phyloP scores from a whole-genome alignment of 2,113 vertebrate genomes.

The Hydrochoerus hydrochaeris region DNA sequence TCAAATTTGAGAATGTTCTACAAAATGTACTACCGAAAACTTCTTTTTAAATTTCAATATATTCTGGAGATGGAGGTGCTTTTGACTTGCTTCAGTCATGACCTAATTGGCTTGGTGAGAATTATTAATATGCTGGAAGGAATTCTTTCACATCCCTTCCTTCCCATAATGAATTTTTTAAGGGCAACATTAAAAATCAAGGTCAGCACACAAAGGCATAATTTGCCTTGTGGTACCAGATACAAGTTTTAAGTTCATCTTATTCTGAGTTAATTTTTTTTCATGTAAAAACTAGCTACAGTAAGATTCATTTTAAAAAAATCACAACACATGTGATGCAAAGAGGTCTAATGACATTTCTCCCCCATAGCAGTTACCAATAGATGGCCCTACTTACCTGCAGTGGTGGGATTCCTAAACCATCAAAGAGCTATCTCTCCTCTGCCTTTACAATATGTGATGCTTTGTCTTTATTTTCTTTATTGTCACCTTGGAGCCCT shows the following conservation, averaged over 20 bases:
- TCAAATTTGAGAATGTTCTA: constrained; percentile 44
- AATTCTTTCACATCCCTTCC: constrained; percentile 68
- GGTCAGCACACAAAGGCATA: constrained; percentile 74
- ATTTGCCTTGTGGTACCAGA: constrained; percentile 23
- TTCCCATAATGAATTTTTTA: constrained; percentile 72
- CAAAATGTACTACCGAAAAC: constrained; percentile 33
- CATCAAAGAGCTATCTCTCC: neutral
- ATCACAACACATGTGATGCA: neutral
- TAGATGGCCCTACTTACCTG: neutral
- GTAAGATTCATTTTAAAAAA: constrained; percentile 47
- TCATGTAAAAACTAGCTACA: constrained; percentile 34
- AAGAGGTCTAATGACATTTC: neutral
- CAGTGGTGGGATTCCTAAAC: neutral
- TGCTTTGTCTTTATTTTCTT: neutral
- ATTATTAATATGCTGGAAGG: constrained; percentile 69
- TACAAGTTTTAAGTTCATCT: constrained; percentile 27
- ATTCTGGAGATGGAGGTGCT: constrained; percentile 49
- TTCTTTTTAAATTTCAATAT: constrained; percentile 30
- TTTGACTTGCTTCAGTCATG: constrained; percentile 66
- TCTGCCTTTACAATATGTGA: neutral
- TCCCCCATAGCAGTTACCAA: neutral
- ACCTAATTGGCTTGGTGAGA: constrained; percentile 76
- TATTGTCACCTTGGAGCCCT: neutral
- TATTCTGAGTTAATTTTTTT: constrained; percentile 38
- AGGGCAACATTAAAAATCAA: constrained; percentile 72